Evolutionary conservation across 2,888 invertebrate species (phyloP).

Genomic region (Syrista parreyssii): DNA sequence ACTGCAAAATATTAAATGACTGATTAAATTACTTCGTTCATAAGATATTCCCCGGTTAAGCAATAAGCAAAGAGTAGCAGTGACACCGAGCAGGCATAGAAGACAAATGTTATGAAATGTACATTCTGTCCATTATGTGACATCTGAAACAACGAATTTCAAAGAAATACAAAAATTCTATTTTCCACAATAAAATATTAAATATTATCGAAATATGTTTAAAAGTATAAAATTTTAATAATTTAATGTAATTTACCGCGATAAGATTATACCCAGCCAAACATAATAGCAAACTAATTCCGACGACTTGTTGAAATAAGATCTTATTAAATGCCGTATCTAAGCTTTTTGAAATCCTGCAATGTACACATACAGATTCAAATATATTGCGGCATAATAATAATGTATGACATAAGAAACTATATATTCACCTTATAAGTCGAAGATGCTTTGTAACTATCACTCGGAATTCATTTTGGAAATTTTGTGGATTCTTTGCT

Average conservation of each 20-base stretch:
- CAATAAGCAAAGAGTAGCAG: constrained; percentile 34
- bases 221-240: too few species aligned
- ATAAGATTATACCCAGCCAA: constrained; percentile 18
- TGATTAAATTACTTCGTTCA: constrained; percentile 31
- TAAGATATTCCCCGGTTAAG: constrained; percentile 34
- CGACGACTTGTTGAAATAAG: constrained; percentile 21
- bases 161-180: too few species aligned
- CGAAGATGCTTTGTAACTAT: too few species aligned
- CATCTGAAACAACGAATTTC: background rate
- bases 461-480: too few species aligned
- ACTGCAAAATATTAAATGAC: too few species aligned
- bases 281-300: constrained; percentile 21
- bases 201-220: too few species aligned
- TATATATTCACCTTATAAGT: too few species aligned
- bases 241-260: constrained; percentile 8
- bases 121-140: constrained; percentile 4
- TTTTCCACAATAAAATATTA: too few species aligned
- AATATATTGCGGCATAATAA: too few species aligned
- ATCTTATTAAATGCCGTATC: constrained; percentile 9
- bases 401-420: too few species aligned
- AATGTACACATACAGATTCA: background rate
- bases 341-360: background rate
- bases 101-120: constrained; percentile 10
- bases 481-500: too few species aligned
- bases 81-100: constrained; percentile 27